Percentiles rank a stretch among this genome's conserved stretches.
phyloP scores from a whole-genome alignment of 2,888 invertebrate species.

The Doris montereyensis region DNA sequence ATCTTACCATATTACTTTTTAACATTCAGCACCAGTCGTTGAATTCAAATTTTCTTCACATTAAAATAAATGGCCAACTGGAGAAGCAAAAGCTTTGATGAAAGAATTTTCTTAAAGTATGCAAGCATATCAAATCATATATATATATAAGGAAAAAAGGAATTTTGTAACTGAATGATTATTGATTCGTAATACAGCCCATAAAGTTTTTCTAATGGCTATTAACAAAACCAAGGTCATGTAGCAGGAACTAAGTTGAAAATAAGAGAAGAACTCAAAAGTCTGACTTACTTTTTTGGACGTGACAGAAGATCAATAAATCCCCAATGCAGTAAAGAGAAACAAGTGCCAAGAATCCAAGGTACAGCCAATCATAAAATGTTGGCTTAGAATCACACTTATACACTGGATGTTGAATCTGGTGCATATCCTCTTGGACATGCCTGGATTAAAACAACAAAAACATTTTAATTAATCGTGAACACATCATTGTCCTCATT shows the following conservation, averaged over 20 bases:
- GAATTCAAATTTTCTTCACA: too few species aligned
- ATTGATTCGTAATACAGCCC: not conserved
- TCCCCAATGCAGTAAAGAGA: slow-evolving; percentile 91
- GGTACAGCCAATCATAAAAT: slow-evolving; percentile 93
- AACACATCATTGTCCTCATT: not conserved
- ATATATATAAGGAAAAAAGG: not conserved
- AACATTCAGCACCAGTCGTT: too few species aligned
- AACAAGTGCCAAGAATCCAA: slow-evolving; percentile 93
- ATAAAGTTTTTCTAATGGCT: too few species aligned
- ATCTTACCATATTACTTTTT: too few species aligned
- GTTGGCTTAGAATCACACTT: slow-evolving; percentile 84
- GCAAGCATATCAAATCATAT: too few species aligned
- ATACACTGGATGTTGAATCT: slow-evolving; percentile 78
- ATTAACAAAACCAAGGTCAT: too few species aligned
- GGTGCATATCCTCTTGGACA: slow-evolving; percentile 78
- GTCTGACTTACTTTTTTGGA: slow-evolving; percentile 75
- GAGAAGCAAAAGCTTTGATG: too few species aligned
- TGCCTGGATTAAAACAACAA: slow-evolving; percentile 52
- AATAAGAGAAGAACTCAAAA: too few species aligned
- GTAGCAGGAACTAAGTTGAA: too few species aligned
- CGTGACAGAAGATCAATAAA: slow-evolving; percentile 86
- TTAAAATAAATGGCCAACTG: too few species aligned
- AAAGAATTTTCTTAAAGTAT: too few species aligned
- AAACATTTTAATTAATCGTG: not conserved
- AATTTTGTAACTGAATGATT: not conserved